Base-by-base conservation (phyloP, 1,140 invertebrate species). In the Galleria mellonella region DNA sequence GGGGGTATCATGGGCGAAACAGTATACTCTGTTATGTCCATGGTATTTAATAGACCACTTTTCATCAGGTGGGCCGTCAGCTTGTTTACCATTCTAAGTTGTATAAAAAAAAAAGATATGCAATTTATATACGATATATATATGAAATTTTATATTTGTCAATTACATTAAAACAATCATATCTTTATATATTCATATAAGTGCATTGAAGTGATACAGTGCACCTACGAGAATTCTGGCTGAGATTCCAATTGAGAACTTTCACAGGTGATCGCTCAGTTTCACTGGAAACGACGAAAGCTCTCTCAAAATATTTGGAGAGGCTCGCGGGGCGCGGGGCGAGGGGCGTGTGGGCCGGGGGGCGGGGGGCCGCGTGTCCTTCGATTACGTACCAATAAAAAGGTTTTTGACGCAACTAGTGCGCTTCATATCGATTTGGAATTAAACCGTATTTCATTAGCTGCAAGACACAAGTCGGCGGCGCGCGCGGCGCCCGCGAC, bases 311-410 rank as follows among this genome's bases (percentile, higher is more conserved):
- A 57, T 62, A 57, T 55, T 56, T 51, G 41, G 39, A 43, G 39
- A 51, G 39, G 32, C 14, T 52, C 32, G 27, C 32, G 36, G 50
- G 30, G 36, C 35, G 47, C 2, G 45, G 39, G 28, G 46, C 14
- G 7, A 35, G 23, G 29, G 17, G 17, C 42, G n/a, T n/a, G n/a
- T n/a, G n/a, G 50, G 32, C 44, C 35, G 47, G 6, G 45, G 39
- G 28, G 46, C 14, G 7, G 39, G 23, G 29, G 17, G 17, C 42
- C 33, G 36, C 47, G 46, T 55, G 65, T 63, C 61, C 69, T 75
- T 70, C 58, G 67, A 47, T 59, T 36, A 45, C 43, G 47, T 41
- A 55, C 59, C 55, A 67, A 67, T 72, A 71, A 74, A 74, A 72
- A 70, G 68, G 62, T 62, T 69, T 71, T 66, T 61, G 62, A 62